Evolutionary conservation across 2,888 invertebrate species (phyloP).

Genomic region (Diaprepes abbreviatus): DNA sequence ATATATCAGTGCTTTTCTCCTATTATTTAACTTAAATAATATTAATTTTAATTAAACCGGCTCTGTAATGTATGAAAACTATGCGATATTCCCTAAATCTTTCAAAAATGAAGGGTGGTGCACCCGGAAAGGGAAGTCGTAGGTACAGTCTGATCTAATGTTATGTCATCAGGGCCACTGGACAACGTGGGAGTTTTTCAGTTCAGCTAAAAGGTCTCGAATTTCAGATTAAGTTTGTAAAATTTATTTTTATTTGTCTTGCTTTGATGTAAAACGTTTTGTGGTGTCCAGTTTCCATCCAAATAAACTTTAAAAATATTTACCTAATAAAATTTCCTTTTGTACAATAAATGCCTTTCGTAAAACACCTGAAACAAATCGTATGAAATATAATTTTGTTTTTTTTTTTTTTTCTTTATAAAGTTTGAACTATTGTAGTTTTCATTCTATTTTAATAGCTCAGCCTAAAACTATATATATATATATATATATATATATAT

Average conservation of each 20-base stretch:
- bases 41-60: conserved; percentile 1
- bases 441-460: no score
- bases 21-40: no score
- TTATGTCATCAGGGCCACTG: conserved; percentile 40
- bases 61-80: conserved; percentile 33
- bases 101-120: conserved; percentile 64
- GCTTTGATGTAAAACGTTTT: conserved; percentile 48
- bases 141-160: conserved; percentile 64
- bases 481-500: no score
- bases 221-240: conserved; percentile 54
- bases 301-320: not conserved
- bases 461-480: no score
- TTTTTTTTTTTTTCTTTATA: no score
- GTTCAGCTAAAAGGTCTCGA: conserved; percentile 54
- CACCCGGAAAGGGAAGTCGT: conserved; percentile 63
- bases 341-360: no score
- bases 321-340: not conserved
- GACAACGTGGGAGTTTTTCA: conserved; percentile 46
- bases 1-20: no score
- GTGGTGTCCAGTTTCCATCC: conserved; percentile 7
- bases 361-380: no score
- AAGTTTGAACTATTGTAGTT: no score
- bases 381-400: no score
- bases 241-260: conserved; percentile 52
- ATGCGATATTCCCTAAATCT: conserved; percentile 62